Percentiles rank a stretch among this genome's conserved stretches.
These are phyloP conservation scores for Okapia johnstoni DNA, from an alignment of 2,113 vertebrate genomes.

Conservation along the genomic window DNA sequence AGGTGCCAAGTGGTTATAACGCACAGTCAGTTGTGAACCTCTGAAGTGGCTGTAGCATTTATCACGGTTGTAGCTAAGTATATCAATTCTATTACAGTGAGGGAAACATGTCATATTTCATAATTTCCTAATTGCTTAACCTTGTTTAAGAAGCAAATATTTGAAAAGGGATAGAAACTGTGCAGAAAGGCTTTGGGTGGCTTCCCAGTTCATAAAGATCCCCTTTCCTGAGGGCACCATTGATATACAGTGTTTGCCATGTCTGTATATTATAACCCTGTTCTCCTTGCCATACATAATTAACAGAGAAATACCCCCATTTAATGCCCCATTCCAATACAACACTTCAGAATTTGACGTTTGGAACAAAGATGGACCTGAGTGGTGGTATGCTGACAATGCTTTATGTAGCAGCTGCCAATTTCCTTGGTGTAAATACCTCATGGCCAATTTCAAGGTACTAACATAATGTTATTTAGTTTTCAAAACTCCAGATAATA, in stretches of 20 bases:
- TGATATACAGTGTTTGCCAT: not conserved
- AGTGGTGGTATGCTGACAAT: not conserved
- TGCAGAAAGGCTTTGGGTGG: not conserved
- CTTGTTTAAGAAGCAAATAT: not conserved
- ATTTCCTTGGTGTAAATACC: not conserved
- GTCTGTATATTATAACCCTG: not conserved
- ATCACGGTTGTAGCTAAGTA: not conserved
- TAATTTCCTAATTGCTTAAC: slow-evolving; percentile 15
- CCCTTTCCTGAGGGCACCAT: not conserved
- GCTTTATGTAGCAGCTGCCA: not conserved
- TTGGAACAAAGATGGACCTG: not conserved
- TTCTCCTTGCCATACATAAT: not conserved
- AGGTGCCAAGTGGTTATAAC: not conserved
- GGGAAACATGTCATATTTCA: not conserved
- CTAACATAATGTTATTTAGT: not conserved
- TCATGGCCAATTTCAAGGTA: not conserved
- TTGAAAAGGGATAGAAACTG: not conserved
- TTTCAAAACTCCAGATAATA: not conserved
- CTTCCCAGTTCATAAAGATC: not conserved
- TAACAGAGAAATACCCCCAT: not conserved
- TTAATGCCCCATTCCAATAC: not conserved
- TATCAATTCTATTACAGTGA: not conserved
- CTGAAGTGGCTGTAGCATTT: not conserved
- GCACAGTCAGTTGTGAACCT: not conserved
- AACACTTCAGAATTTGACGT: not conserved